These are phyloP conservation scores for Plagodis dolabraria DNA, from an alignment of 2,888 invertebrate genomes.

Conservation along the genomic window DNA sequence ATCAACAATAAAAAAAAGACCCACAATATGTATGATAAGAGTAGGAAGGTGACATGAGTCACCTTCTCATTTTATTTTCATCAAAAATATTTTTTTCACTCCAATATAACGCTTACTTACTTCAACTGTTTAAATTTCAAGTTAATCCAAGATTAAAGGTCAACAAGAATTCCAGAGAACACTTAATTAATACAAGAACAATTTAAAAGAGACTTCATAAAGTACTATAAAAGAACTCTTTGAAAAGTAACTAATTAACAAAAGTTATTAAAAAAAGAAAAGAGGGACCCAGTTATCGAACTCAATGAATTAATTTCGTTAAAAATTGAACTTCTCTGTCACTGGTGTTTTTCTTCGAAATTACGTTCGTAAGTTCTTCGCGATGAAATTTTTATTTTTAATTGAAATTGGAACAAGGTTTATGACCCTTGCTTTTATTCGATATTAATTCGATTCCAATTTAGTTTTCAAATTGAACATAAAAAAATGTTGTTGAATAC, in stretches of 20 bases:
- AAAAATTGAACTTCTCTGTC: conserved; percentile 50
- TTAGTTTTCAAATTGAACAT: not conserved
- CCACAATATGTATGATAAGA: no score
- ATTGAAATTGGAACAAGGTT: conserved; percentile 24
- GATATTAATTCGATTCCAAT: conserved; percentile 14
- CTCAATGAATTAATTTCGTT: conserved; percentile 68
- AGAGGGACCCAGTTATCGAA: conserved; percentile 45
- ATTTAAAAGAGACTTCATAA: conserved; percentile 39
- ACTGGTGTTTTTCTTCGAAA: conserved; percentile 50
- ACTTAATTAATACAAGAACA: conserved; percentile 50
- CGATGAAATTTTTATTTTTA: conserved; percentile 27
- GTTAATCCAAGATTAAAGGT: conserved; percentile 45
- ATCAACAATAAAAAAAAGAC: no score
- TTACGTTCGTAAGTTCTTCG: conserved; percentile 35
- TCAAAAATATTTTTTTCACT: no score
- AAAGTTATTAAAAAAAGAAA: conserved; percentile 49
- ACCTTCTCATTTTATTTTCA: no score
- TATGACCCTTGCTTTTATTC: conserved; percentile 17
- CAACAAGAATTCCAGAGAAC: conserved; percentile 46
- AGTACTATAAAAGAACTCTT: conserved; percentile 44
- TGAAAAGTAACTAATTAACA: conserved; percentile 52
- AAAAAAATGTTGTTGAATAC: no score
- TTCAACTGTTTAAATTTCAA: no score
- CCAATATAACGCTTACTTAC: no score
- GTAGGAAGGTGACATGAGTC: no score